These are phyloP conservation scores for Drosophila sordidapex DNA, from an alignment of 2,888 invertebrate genomes.

Conservation along the genomic window DNA sequence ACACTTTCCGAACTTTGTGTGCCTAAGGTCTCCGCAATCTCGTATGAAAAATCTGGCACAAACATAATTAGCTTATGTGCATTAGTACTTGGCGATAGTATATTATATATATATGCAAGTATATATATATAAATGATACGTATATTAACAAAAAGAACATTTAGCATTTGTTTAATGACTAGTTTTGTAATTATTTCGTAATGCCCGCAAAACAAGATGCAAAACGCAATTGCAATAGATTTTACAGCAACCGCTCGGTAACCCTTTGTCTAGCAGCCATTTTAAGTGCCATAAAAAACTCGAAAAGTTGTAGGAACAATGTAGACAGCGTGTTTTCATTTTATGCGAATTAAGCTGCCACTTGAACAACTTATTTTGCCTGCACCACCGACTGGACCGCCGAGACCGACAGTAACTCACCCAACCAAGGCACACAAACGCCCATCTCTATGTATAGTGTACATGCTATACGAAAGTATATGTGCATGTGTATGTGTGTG, in stretches of 20 bases:
- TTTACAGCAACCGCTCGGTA: constrained; percentile 58
- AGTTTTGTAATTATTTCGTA: constrained; percentile 59
- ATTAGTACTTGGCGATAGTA: not conserved
- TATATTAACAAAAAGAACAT: not conserved
- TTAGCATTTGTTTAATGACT: constrained; percentile 24
- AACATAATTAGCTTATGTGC: not conserved
- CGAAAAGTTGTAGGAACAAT: constrained; percentile 84
- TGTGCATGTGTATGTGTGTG: constrained; percentile 3
- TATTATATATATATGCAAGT: not conserved
- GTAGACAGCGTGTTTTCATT: constrained; percentile 85
- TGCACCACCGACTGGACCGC: constrained; percentile 60
- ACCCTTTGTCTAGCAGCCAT: constrained; percentile 81
- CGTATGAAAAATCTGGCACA: not conserved
- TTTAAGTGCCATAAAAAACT: constrained; percentile 82
- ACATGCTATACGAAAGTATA: constrained; percentile 5
- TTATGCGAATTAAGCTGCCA: constrained; percentile 84
- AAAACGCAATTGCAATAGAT: constrained; percentile 64
- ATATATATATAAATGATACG: not conserved
- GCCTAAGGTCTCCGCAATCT: not conserved
- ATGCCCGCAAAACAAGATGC: constrained; percentile 25
- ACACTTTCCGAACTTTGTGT: not conserved
- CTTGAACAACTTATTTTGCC: constrained; percentile 81
- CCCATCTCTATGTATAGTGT: constrained; percentile 16
- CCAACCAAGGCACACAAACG: constrained; percentile 35
- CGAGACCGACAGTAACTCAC: constrained; percentile 63